A percentile compares a stretch with the other conserved stretches of the same genome.
These are phyloP conservation scores for Globicephala melas DNA, from an alignment of 2,113 vertebrate species.

Conservation along the genomic window DNA sequence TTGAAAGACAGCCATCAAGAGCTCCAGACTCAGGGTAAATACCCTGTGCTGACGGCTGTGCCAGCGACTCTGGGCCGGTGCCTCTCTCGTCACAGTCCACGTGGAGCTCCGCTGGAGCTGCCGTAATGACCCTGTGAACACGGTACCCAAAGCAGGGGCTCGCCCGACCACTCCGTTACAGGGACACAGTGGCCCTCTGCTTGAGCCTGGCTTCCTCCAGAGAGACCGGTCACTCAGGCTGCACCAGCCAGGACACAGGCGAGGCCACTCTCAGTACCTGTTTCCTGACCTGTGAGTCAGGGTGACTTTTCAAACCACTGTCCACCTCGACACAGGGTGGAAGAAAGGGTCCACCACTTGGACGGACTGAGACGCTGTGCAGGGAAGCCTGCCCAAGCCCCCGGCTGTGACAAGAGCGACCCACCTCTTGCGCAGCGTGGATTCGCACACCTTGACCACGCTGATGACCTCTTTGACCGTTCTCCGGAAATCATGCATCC, in stretches of 20 bases:
- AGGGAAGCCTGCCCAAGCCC: not conserved
- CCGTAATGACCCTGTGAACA: constrained; percentile 29
- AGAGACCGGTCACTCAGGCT: not conserved
- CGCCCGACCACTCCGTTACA: accelerated
- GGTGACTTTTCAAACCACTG: too few relatives aligned
- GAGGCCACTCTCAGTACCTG: accelerated
- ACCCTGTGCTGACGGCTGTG: constrained; percentile 13
- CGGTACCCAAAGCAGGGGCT: not conserved
- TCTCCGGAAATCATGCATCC: constrained; percentile 95
- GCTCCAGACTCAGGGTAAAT: constrained; percentile 44
- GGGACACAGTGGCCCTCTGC: accelerated
- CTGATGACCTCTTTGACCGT: constrained; percentile 94
- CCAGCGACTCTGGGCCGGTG: constrained; percentile 55
- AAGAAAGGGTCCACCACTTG: too few relatives aligned
- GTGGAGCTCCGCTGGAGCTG: constrained; percentile 64
- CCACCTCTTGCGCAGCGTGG: constrained; percentile 94
- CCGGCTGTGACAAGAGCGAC: not conserved
- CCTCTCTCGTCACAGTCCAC: constrained; percentile 62
- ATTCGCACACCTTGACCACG: constrained; percentile 97
- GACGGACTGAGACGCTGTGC: not conserved
- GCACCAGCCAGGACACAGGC: not conserved
- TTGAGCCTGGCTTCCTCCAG: not conserved
- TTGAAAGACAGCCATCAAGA: constrained; percentile 73
- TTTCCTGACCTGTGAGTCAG: not conserved
- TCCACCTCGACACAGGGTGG: accelerated